These are phyloP conservation scores for Ariolimax columbianus DNA, from an alignment of 2,888 invertebrate species.

Conservation along the genomic window DNA sequence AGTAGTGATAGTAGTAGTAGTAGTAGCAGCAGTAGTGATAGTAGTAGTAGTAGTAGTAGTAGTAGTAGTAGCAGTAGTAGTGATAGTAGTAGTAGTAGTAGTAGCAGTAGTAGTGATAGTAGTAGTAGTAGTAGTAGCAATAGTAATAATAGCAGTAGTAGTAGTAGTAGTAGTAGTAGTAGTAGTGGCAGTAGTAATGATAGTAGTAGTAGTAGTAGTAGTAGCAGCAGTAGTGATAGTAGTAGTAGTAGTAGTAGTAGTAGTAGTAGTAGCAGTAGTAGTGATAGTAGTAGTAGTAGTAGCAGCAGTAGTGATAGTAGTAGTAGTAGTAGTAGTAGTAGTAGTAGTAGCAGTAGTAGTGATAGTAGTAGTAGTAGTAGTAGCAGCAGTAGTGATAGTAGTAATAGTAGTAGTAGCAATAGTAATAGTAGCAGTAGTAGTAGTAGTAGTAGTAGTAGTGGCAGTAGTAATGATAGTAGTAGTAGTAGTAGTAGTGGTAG, in stretches of 20 bases:
- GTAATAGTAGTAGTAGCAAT: no score
- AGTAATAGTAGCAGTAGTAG: no score
- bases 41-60: background rate
- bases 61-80: background rate
- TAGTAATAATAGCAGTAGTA: background rate
- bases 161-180: background rate
- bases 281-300: background rate
- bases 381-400: no score
- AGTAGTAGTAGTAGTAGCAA: background rate
- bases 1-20: background rate
- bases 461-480: no score
- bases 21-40: background rate
- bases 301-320: background rate
- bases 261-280: background rate
- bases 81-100: background rate
- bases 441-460: no score
- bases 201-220: background rate
- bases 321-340: no score
- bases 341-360: no score
- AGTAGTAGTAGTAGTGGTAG: no score
- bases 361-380: no score
- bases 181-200: background rate
- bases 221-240: background rate
- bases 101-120: background rate
- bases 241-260: background rate